Evolutionary conservation across 2,888 invertebrate genomes (phyloP).

Genomic region (Pyrrhosoma nymphula): DNA sequence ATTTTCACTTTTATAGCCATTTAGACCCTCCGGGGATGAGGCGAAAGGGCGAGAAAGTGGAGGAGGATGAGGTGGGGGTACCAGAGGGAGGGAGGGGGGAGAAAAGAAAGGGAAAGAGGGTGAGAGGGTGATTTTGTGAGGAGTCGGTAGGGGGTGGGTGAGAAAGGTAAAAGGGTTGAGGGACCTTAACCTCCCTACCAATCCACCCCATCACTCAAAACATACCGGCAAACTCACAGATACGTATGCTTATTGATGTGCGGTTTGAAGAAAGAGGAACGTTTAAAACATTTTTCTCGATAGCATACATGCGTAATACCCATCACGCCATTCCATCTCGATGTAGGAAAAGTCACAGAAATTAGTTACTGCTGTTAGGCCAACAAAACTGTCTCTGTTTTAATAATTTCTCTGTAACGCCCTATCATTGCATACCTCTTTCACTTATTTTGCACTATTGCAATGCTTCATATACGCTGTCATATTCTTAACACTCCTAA

Average conservation of each 20-base stretch:
- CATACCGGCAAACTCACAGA: background rate
- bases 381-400: too few species aligned
- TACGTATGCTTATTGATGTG: background rate
- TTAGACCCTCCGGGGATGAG: slow-evolving; percentile 37
- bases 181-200: background rate
- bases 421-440: too few species aligned
- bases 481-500: too few species aligned
- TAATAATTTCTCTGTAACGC: too few species aligned
- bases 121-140: background rate
- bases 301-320: too few species aligned
- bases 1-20: slow-evolving; percentile 60
- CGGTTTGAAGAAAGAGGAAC: too few species aligned
- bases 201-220: background rate
- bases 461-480: too few species aligned
- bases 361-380: too few species aligned
- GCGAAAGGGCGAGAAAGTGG: background rate
- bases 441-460: too few species aligned
- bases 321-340: too few species aligned
- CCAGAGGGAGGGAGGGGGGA: background rate
- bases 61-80: background rate
- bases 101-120: background rate
- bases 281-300: too few species aligned
- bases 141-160: background rate
- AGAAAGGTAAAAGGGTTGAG: background rate
- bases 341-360: too few species aligned